Base-by-base conservation (phyloP, 2,797 vertebrate species). In the Rhadinocentrus ornatus region DNA sequence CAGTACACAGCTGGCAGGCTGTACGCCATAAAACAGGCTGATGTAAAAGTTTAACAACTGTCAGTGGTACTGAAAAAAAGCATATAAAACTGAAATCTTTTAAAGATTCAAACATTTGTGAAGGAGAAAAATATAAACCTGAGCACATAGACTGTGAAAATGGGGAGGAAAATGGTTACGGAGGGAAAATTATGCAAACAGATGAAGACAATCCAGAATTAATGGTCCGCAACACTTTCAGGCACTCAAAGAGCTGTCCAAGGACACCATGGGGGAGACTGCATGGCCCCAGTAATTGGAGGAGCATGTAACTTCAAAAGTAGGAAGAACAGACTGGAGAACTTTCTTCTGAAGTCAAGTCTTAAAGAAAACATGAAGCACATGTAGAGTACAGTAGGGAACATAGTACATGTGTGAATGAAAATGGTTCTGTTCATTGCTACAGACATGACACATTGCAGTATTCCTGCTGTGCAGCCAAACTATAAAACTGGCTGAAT, bases 161-260 rank as follows among this genome's bases (percentile, higher is more conserved):
- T 61, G 66, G 67, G 77, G 61, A 82, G 72, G 73, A 85, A 87
- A 81, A 91, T 66, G 58, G 84, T 85, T 86, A 86, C 74, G 71
- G 85, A 78, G 85, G 80, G 82, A 85, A 90, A 92, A 89, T 89
- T 93, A 93, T 90, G 88, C 88, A 93, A 94, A 92, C 91, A 93
- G 87, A 94, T 92, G 92, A 94, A 93, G 91, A 93, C 91, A 93
- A 93, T 94, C 91, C 88, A 92, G 89, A 89, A 92, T 90, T 92
- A 94, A 93, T 92, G 90, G 90, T 89, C 89, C 88, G 71, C 84
- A 92, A 90, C 91, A 92, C 92, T 94, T 93, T 91, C 90, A 93
- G 86, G 91, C 85, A 87, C 91, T 93, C 87, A 81, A 85, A 92
- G 91, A 91, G 89, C 94, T 92, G 91, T 93, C 89, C 92, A 94